Evolutionary conservation across 2,113 vertebrate species (phyloP).

Genomic region (Pseudopipra pipra): DNA sequence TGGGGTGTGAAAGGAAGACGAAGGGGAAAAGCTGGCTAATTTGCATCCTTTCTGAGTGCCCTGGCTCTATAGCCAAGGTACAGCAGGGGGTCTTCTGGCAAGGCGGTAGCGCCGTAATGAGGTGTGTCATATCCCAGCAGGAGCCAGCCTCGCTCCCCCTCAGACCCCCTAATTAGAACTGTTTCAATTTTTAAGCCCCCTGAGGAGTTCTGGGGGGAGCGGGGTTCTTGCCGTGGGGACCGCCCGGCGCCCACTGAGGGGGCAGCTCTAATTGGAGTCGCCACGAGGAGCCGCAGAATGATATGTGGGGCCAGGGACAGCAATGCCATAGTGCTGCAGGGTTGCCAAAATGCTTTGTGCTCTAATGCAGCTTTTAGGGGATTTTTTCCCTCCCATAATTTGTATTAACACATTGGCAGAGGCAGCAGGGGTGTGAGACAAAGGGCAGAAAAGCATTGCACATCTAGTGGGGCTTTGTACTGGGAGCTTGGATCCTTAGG

Average conservation of each 20-base stretch:
- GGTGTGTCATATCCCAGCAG: slow-evolving; percentile 64
- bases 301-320: background rate
- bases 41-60: slow-evolving; percentile 70
- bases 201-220: background rate
- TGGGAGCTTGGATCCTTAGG: background rate
- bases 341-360: background rate
- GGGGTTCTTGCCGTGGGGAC: background rate
- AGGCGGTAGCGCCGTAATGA: slow-evolving; percentile 59
- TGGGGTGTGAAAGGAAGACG: slow-evolving; percentile 33
- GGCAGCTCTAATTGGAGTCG: slow-evolving; percentile 23
- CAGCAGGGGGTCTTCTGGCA: slow-evolving; percentile 58
- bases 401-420: background rate
- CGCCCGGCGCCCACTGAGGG: background rate
- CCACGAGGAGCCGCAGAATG: fast-evolving
- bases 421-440: background rate
- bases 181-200: slow-evolving; percentile 54
- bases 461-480: slow-evolving; percentile 16
- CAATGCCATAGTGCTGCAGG: background rate
- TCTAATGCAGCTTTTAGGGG: background rate
- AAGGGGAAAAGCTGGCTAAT: slow-evolving; percentile 59
- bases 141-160: slow-evolving; percentile 19
- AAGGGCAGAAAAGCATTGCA: background rate
- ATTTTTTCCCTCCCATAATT: background rate
- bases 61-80: slow-evolving; percentile 48
- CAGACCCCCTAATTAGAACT: slow-evolving; percentile 64